phyloP scores from a whole-genome alignment of 1,140 invertebrate species.

The Battus philenor region DNA sequence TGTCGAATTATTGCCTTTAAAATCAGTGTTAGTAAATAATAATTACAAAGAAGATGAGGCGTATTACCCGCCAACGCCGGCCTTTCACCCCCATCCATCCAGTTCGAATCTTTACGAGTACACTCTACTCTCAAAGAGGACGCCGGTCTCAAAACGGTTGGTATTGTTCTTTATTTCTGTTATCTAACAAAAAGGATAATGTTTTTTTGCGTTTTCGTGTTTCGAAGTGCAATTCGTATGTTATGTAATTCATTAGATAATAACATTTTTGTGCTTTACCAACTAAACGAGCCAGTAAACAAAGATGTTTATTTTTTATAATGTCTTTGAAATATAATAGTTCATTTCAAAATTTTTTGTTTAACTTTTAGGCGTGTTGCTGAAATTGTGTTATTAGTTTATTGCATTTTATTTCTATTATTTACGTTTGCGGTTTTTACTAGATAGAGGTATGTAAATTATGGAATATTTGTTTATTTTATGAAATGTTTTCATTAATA shows the following conservation, averaged over 20 bases:
- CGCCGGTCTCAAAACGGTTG: conserved; percentile 71
- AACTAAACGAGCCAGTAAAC: neutral
- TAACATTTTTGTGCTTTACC: neutral
- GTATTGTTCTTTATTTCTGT: conserved; percentile 19
- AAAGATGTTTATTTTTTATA: neutral
- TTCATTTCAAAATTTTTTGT: no score
- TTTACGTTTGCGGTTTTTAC: no score
- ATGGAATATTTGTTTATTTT: no score
- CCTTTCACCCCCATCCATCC: conserved; percentile 56
- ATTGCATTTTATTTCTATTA: no score
- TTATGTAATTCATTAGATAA: neutral
- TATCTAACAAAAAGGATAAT: conserved; percentile 11
- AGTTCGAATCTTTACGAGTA: conserved; percentile 64
- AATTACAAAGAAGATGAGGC: conserved; percentile 57
- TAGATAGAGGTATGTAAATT: no score
- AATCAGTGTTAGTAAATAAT: conserved; percentile 66
- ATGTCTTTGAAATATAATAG: no score
- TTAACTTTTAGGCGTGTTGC: no score
- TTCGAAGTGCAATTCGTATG: neutral
- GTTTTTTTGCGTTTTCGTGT: neutral
- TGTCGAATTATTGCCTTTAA: conserved; percentile 64
- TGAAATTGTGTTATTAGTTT: no score
- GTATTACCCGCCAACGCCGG: conserved; percentile 44
- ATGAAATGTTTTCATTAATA: no score
- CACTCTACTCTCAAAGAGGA: conserved; percentile 66